Evolutionary conservation across 2,888 invertebrate species (phyloP), one percentile per base, ranked within the genome.

Genomic region (Hypomecis atomaria): DNA sequence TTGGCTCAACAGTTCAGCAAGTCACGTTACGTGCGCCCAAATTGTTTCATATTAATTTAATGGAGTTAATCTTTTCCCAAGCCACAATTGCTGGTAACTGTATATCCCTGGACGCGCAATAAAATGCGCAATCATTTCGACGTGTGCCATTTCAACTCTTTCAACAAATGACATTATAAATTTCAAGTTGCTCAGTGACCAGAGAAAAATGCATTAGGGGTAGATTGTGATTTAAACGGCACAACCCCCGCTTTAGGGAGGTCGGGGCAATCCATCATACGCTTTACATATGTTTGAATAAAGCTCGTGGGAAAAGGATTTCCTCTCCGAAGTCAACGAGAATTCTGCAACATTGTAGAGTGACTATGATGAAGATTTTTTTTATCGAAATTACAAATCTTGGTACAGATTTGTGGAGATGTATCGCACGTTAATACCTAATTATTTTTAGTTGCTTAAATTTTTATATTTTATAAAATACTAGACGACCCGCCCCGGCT

Each of bases 251-350:
- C 76, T 76, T 75, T 79, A 79, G 87, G 87, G 88, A 83, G 85
- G 84, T 85, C 80, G 71, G 84, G 78, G 86, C 86, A 92, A 93
- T 93, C 93, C 90, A 93, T 93, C 93, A 93, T 91, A 89, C 87
- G 93, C 93, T 93, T 93, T 93, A 93, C 93, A 93, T 93, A 93
- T 93, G 93, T 93, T 93, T 92, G 91, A 90, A 90, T 92, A 92
- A 93, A 92, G 90, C 93, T 84, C 93, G 93, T 93, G 93, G 93
- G 93, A 93, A 92, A 92, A 90, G 90, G 90, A 92, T 90, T 91
- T 92, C 91, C 91, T 92, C 92, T 92, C 88, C 87, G 86, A 88
- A 92, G 90, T 91, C 89, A 89, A 88, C 84, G 87, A 85, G 84
- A 80, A 83, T 85, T 85, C 81, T 83, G 85, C 84, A 78, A 81